Base-by-base conservation (phyloP, 2,113 vertebrate species). In the Nycticorax nycticorax region DNA sequence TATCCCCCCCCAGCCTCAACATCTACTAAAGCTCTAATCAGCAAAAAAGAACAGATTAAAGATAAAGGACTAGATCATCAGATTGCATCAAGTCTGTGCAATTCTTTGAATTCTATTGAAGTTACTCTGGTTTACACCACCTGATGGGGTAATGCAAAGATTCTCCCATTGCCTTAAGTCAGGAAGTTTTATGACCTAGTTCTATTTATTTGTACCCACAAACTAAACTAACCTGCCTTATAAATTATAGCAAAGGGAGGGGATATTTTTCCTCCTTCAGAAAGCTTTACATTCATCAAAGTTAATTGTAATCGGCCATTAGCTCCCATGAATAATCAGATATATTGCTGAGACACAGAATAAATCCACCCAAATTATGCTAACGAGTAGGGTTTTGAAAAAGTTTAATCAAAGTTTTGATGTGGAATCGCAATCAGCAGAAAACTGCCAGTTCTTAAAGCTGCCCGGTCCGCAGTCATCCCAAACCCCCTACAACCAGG, bases 261-360 rank as follows among this genome's bases (percentile, higher is more conserved):
- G 35, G n/a, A 26, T 10, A 53, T 85, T 96, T 87, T 69, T 56
- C 39, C 84, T 39, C 72, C 83, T 47, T 52, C 89, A 93, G 88
- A 80, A 95, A 96, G 66, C 89, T 94, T 97, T 96, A 85, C 84
- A 95, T 97, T 96, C 96, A 97, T 97, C 97, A 92, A 89, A 98
- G 96, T 96, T 97, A 97, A 96, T 97, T 97, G 96, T 96, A 64
- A 33, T 95, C 47, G 62, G 86, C 94, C 35, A 17, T 96, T 95
- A 93, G 95, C 88, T 45, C 77, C 97, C 96, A 82, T 96, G 97
- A 98, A 98, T 98, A 98, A 98, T 96, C 97, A 98, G 92, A 67
- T 93, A 32, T 66, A 50, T 91, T 67, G 88, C 96, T 67, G 88
- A 95, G 95, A 95, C 76, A 72, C 63, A 64, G 96, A 89, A 97